Percentiles rank a stretch among this genome's conserved stretches.
Evolutionary conservation across 2,113 vertebrate species (phyloP).

Genomic region (Gnathonemus echidnorhynchus): DNA sequence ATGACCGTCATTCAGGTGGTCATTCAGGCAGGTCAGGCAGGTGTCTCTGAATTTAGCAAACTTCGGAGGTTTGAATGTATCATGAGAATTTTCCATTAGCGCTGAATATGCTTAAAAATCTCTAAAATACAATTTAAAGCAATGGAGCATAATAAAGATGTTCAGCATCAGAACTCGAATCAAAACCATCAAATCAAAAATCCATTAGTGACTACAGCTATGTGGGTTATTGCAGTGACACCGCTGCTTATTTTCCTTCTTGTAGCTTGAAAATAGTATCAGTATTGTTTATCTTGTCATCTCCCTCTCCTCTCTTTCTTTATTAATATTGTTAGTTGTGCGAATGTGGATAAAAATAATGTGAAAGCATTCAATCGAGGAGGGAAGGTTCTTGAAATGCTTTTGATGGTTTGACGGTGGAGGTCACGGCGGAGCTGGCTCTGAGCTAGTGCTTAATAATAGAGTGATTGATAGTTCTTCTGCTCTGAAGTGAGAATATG

Average conservation of each 20-base stretch:
- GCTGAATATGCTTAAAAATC: constrained; percentile 30
- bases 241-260: neutral
- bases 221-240: neutral
- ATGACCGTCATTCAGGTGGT: constrained; percentile 12
- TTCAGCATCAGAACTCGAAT: neutral
- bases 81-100: constrained; percentile 30
- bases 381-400: neutral
- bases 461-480: neutral
- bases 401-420: neutral
- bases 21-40: constrained; percentile 13
- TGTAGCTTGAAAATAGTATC: neutral
- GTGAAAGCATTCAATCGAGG: neutral
- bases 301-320: neutral
- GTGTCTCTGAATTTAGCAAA: constrained; percentile 42
- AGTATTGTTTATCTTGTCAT: neutral
- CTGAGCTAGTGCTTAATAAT: neutral
- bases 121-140: constrained; percentile 33
- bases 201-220: neutral
- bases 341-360: neutral
- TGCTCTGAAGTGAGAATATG: neutral
- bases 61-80: constrained; percentile 39
- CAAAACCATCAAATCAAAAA: neutral
- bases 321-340: neutral
- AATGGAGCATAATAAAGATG: neutral
- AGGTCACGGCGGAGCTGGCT: neutral